Conservation (phyloP, 1,140 invertebrate genomes). For the Solenopsis fugax region DNA sequence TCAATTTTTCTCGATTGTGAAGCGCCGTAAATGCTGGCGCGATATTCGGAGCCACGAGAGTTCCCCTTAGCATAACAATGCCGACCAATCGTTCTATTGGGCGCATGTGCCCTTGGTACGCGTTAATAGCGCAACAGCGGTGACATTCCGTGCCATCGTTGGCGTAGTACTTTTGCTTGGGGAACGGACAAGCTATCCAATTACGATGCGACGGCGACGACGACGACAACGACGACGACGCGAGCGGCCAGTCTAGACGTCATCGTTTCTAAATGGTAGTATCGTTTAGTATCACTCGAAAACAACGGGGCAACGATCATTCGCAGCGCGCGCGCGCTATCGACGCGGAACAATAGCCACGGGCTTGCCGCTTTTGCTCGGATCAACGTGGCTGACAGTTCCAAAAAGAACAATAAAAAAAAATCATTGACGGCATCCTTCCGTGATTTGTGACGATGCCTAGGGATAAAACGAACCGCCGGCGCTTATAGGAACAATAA, state of each 20-base stretch:
- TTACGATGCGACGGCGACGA: conserved; percentile 23
- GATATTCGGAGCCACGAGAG: conserved; percentile 4
- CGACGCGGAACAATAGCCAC: conserved; percentile 5
- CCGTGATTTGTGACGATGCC: conserved; percentile 23
- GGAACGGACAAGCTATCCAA: conserved; percentile 47
- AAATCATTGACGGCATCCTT: background rate
- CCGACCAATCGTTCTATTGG: conserved; percentile 27
- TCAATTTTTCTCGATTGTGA: background rate
- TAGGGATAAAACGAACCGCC: background rate
- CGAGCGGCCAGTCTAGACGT: conserved; percentile 4
- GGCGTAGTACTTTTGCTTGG: conserved; percentile 32
- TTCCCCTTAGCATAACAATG: conserved; percentile 38
- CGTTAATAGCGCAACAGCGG: conserved; percentile 51
- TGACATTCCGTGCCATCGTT: conserved; percentile 62
- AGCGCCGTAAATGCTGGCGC: conserved; percentile 17
- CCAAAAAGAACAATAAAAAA: background rate
- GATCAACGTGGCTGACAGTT: background rate
- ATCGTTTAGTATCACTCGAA: background rate
- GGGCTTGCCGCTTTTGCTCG: background rate
- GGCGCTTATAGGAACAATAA: conserved; percentile 13
- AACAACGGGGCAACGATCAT: background rate
- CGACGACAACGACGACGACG: background rate
- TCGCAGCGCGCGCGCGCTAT: background rate
- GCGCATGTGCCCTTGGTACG: conserved; percentile 22
- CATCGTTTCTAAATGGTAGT: conserved; percentile 3